Conservation (phyloP, 2,888 invertebrate genomes). For the Sinotaia quadrata region DNA sequence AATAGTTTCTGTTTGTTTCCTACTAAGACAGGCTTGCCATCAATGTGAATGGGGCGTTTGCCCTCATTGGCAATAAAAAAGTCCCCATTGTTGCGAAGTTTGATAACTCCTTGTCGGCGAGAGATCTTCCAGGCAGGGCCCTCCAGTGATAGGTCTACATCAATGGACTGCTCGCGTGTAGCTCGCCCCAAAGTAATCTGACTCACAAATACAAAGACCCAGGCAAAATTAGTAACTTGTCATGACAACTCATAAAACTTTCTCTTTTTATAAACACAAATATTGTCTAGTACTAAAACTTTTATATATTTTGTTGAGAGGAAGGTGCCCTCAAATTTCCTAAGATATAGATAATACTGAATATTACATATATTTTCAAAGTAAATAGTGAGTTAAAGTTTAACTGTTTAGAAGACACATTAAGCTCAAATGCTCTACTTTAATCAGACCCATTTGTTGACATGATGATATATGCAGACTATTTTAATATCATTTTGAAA, state of each 20-base stretch:
- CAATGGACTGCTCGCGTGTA: slow-evolving; percentile 89
- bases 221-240: not conserved
- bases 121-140: slow-evolving; percentile 93
- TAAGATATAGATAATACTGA: not conserved
- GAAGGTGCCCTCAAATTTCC: too few relatives aligned
- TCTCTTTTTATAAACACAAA: too few relatives aligned
- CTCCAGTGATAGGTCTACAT: slow-evolving; percentile 93
- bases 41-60: slow-evolving; percentile 93
- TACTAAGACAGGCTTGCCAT: slow-evolving; percentile 89
- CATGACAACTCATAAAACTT: not conserved
- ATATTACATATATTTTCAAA: too few relatives aligned
- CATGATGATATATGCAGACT: too few relatives aligned
- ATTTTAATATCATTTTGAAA: too few relatives aligned
- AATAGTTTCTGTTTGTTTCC: slow-evolving; percentile 91
- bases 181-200: slow-evolving; percentile 93
- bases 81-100: slow-evolving; percentile 91
- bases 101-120: slow-evolving; percentile 91
- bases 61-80: slow-evolving; percentile 96
- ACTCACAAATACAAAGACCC: not conserved
- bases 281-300: too few relatives aligned
- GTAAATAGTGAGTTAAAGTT: too few relatives aligned
- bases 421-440: too few relatives aligned
- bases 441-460: too few relatives aligned
- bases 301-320: too few relatives aligned
- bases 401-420: too few relatives aligned